Conservation (phyloP, 2,113 vertebrate genomes). For the Lynx canadensis region DNA sequence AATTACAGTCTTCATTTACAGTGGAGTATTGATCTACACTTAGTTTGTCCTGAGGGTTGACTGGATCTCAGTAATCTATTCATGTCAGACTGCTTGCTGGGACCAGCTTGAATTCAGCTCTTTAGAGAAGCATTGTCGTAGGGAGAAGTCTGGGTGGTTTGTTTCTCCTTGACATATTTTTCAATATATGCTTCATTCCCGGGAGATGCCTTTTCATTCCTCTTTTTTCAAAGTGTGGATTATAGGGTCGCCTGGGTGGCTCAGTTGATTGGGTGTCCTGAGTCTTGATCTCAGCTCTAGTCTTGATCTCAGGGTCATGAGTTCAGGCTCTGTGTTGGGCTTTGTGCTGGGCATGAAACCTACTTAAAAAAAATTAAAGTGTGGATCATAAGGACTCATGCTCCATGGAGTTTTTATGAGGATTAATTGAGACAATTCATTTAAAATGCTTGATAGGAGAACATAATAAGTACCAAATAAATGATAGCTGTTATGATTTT, state of each 20-base stretch:
- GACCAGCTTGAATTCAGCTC: background rate
- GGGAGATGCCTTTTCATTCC: background rate
- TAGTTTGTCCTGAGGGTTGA: slow-evolving; percentile 48
- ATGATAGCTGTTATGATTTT: background rate
- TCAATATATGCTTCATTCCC: background rate
- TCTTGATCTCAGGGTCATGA: too few species aligned
- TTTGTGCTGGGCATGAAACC: too few species aligned
- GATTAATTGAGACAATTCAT: background rate
- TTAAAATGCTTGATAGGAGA: background rate
- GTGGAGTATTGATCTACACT: slow-evolving; percentile 20
- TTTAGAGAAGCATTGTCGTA: background rate
- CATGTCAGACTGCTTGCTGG: background rate
- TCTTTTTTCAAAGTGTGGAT: background rate
- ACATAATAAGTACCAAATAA: background rate
- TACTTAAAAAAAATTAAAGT: background rate
- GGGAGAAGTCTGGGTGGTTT: background rate
- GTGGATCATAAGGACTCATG: background rate
- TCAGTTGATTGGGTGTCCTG: too few species aligned
- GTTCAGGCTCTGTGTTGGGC: too few species aligned
- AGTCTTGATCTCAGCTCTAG: too few species aligned
- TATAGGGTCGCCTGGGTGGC: too few species aligned
- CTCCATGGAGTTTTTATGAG: background rate
- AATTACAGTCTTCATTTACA: slow-evolving; percentile 47
- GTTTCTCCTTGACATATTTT: background rate
- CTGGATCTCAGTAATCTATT: background rate